Percentiles rank a stretch among this genome's conserved stretches.
These are phyloP conservation scores for Smittia aterrima DNA, from an alignment of 2,888 invertebrate genomes.

Conservation along the genomic window DNA sequence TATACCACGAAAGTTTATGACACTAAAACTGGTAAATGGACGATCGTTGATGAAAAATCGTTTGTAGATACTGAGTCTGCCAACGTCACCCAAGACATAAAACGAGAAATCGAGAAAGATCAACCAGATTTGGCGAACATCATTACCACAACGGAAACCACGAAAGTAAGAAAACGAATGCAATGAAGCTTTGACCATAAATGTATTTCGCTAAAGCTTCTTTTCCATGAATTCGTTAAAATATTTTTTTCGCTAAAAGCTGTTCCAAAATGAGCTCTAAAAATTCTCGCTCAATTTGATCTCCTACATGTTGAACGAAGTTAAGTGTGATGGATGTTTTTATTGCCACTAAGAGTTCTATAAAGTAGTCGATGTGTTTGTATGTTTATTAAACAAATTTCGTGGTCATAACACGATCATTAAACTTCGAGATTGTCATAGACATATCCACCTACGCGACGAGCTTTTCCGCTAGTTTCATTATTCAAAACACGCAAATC, in stretches of 20 bases:
- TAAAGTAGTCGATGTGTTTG: too few relatives aligned
- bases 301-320: too few relatives aligned
- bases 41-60: constrained; percentile 54
- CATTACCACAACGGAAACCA: constrained; percentile 55
- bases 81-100: constrained; percentile 53
- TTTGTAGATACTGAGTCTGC: constrained; percentile 52
- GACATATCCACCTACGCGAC: too few relatives aligned
- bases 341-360: too few relatives aligned
- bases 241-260: background rate
- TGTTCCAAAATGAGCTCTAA: too few relatives aligned
- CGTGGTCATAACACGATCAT: too few relatives aligned
- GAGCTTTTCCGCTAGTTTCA: too few relatives aligned
- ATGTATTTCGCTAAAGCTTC: background rate
- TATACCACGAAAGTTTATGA: constrained; percentile 54
- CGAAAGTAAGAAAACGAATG: constrained; percentile 50
- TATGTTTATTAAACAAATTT: too few relatives aligned
- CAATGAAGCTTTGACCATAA: background rate
- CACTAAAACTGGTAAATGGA: constrained; percentile 53
- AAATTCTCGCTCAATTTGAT: too few relatives aligned
- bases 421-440: too few relatives aligned
- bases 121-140: constrained; percentile 55
- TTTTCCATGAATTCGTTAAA: background rate
- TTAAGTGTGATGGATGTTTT: too few relatives aligned
- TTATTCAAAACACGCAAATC: background rate
- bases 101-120: constrained; percentile 54